These are phyloP conservation scores for Diplazon laetatorius DNA, from an alignment of 2,888 invertebrate species.

Conservation along the genomic window DNA sequence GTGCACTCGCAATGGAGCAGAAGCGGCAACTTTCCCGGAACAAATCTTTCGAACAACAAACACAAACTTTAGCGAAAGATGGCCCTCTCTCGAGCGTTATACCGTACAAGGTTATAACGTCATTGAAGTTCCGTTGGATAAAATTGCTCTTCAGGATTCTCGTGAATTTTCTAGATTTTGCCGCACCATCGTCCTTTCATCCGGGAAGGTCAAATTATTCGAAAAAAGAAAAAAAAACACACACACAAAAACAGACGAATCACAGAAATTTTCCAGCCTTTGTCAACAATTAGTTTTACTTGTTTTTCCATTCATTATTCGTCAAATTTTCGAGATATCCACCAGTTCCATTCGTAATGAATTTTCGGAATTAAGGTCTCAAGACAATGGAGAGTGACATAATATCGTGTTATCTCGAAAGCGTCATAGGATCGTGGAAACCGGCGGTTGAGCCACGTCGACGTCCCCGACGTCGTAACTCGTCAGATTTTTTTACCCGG, in stretches of 20 bases:
- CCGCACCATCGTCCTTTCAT: background rate
- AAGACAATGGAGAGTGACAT: background rate
- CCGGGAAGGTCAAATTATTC: slow-evolving; percentile 3
- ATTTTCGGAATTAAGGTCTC: background rate
- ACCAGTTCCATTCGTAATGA: background rate
- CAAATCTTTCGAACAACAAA: slow-evolving; percentile 61
- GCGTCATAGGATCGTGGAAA: background rate
- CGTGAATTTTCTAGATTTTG: slow-evolving; percentile 8
- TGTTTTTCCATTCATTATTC: background rate
- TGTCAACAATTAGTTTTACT: background rate
- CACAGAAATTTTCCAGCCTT: too few species aligned
- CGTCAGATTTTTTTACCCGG: slow-evolving; percentile 3
- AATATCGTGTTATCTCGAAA: slow-evolving; percentile 7
- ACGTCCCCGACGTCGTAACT: background rate
- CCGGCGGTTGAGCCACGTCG: background rate
- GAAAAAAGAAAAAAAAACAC: background rate
- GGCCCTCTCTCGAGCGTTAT: slow-evolving; percentile 19
- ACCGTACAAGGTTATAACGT: slow-evolving; percentile 38
- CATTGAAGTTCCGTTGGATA: slow-evolving; percentile 37
- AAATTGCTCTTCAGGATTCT: slow-evolving; percentile 22
- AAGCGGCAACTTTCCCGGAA: slow-evolving; percentile 55
- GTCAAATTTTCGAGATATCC: background rate
- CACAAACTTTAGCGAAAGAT: slow-evolving; percentile 50
- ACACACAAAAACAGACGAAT: too few species aligned
- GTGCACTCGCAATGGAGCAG: slow-evolving; percentile 34